Evolutionary conservation across 2,888 invertebrate genomes (phyloP).

Genomic region (Troglohyphantes excavatus): DNA sequence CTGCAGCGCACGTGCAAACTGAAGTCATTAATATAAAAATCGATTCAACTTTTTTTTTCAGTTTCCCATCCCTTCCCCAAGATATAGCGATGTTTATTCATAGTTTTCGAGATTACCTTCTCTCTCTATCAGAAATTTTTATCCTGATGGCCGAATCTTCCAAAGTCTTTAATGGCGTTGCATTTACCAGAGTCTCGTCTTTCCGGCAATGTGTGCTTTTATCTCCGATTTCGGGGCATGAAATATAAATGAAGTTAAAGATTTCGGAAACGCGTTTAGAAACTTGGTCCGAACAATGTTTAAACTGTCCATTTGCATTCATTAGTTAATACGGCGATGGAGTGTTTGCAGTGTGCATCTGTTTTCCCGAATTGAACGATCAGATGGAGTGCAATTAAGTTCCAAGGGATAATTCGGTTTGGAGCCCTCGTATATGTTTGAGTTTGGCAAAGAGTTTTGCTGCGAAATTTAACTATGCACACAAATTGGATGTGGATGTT

Average conservation of each 20-base stretch:
- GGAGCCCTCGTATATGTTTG: too few relatives aligned
- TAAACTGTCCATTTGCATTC: not conserved
- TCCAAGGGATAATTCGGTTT: too few relatives aligned
- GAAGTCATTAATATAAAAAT: constrained; percentile 44
- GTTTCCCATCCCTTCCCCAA: not conserved
- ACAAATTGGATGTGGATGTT: too few relatives aligned
- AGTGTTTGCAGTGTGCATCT: too few relatives aligned
- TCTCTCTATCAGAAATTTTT: constrained; percentile 37
- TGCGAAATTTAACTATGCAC: too few relatives aligned
- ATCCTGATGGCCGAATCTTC: constrained; percentile 6
- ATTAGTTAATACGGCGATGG: not conserved
- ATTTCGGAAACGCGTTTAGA: not conserved
- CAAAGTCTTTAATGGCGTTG: not conserved
- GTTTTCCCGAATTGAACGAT: too few relatives aligned
- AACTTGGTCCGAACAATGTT: not conserved
- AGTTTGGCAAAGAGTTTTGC: too few relatives aligned
- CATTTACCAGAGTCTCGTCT: not conserved
- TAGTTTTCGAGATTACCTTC: not conserved
- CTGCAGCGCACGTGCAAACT: constrained; percentile 29
- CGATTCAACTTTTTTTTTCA: constrained; percentile 19
- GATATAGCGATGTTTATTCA: constrained; percentile 6
- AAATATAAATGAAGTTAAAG: not conserved
- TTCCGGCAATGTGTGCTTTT: not conserved
- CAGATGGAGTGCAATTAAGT: too few relatives aligned
- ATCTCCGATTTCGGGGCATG: not conserved